These are phyloP conservation scores for Hyles lineata DNA, from an alignment of 2,888 invertebrate species.

Conservation along the genomic window DNA sequence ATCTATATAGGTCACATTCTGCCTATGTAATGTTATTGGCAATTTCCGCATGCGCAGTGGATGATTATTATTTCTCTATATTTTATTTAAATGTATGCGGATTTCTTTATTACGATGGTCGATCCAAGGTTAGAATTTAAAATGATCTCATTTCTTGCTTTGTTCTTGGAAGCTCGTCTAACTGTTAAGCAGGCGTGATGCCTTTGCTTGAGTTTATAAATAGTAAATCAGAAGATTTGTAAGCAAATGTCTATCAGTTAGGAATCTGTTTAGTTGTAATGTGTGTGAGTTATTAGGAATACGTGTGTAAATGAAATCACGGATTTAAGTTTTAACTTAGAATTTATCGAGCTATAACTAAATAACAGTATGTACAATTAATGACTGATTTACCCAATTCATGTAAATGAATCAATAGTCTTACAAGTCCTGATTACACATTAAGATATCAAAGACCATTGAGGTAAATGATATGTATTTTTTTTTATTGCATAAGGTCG, in stretches of 20 bases:
- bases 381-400: too few relatives aligned
- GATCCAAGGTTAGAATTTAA: slow-evolving; percentile 19
- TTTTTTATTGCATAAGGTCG: too few relatives aligned
- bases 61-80: slow-evolving; percentile 23
- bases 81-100: slow-evolving; percentile 10
- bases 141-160: background rate
- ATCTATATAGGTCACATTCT: slow-evolving; percentile 23
- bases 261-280: background rate
- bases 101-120: background rate
- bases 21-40: slow-evolving; percentile 17
- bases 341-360: too few relatives aligned
- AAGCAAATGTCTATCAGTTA: slow-evolving; percentile 5
- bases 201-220: background rate
- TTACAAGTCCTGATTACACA: too few relatives aligned
- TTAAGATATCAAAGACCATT: too few relatives aligned
- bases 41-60: slow-evolving; percentile 21
- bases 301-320: background rate
- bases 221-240: background rate
- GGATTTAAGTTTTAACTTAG: background rate
- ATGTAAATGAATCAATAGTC: too few relatives aligned
- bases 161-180: slow-evolving; percentile 12
- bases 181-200: background rate
- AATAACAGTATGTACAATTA: too few relatives aligned
- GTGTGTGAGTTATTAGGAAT: background rate
- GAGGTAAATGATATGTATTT: too few relatives aligned